Base-by-base conservation (phyloP, 2,113 vertebrate genomes). In the Platycercus adscitus region DNA sequence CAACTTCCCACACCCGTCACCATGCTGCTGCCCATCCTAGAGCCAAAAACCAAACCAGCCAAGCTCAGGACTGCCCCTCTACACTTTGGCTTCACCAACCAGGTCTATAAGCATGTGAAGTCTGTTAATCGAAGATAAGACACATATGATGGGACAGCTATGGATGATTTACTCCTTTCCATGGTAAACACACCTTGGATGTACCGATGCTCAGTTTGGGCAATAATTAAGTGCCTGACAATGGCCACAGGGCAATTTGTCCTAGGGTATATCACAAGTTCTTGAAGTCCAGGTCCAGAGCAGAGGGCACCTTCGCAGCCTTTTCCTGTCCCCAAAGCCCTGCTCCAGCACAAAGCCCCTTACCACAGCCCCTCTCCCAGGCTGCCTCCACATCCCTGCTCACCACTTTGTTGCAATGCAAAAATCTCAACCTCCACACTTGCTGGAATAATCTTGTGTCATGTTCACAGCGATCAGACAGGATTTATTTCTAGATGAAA, bases 401-500 rank as follows among this genome's bases (percentile, higher is more conserved):
- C 96, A 60, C 47, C 10, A 8, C 66, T 53, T 10, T 4, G n/a
- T 55, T 81, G 61, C 89, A 72, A 66, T 20, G 64, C 21, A 16
- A 86, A 95, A 94, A 88, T 73, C 78, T 61, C 95, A 55, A 4
- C 81, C 95, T 94, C 76, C 5, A 1, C 47, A 52, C 90, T 88
- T 44, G 90, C 88, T 81, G 82, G 73, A 95, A 95, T 96, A 94
- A 97, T 96, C 95, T 88, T 37, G 31, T 95, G 95, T 86, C 88
- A 80, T 96, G 90, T 96, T 94, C 95, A 26, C 76, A 87, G 96
- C 95, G 95, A 97, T 97, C 94, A 98, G 92, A 68, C 76, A 73
- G 96, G 96, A 97, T 97, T 98, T 97, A 97, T 96, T 97, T 85
- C 96, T 93, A 81, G 95, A 96, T 96, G 93, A 93, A 96, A 93